Evolutionary conservation across 1,140 invertebrate species (phyloP), one percentile per base, ranked within the genome.

Genomic region (Ylistrum balloti): DNA sequence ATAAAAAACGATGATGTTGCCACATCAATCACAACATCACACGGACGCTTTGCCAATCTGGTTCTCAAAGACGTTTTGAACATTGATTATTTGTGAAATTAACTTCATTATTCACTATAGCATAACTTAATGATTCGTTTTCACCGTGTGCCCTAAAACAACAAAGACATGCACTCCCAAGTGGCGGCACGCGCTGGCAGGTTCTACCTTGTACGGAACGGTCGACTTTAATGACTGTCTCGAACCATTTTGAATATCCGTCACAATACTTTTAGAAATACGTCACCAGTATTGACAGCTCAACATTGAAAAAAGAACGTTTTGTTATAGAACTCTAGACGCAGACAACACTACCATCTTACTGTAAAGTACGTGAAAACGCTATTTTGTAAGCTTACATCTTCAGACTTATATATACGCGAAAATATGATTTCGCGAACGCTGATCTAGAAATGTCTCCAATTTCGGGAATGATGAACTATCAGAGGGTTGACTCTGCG

Each of bases 61-160:
- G 22, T 5, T 74, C 56, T n/a, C 22, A 74, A 74, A 74, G 56
- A 74, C 56, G 56, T 74, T 74, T 74, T 74, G 22, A 5, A 74
- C 56, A 74, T 74, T 74, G 56, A 74, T 74, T 74, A 74, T 74
- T 74, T 74, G 56, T 28, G 56, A 74, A 74, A 74, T 74, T 74
- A 74, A 74, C 56, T 74, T 74, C 56, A 74, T 74, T 74, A 74
- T 74, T 74, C 56, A 74, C 56, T 17, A 74, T 28, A n/a, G 56
- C 22, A 74, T 74, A 74, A 74, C 28, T 74, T 74, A 74, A 74
- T 74, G 56, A 74, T 74, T n/a, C 56, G 28, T 74, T n/a, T 74
- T 74, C 7, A 28, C 22, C 9, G n/a, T 74, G 20, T 74, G n/a
- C 56, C 13, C 56, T 74, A 74, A 74, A 74, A 74, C 56, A 74